Conservation (phyloP, 2,113 vertebrate species). For the Zapornia atra region DNA sequence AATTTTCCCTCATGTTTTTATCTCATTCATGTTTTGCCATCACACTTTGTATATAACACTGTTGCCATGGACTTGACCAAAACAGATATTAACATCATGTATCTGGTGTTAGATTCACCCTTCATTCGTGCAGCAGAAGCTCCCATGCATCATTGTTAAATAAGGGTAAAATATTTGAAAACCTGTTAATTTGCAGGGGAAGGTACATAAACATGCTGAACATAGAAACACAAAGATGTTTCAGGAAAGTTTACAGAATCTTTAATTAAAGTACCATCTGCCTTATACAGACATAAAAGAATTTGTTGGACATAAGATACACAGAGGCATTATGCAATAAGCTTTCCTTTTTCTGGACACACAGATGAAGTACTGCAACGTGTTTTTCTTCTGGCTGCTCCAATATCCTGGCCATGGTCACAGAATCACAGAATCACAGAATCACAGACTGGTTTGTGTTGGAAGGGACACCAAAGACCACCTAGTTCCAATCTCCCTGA, state of each 20-base stretch:
- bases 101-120: neutral
- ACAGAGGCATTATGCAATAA: neutral
- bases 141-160: neutral
- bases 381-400: neutral
- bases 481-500: too few relatives aligned
- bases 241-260: slow-evolving; percentile 16
- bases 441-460: too few relatives aligned
- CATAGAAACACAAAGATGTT: slow-evolving; percentile 2
- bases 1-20: neutral
- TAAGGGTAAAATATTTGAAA: slow-evolving; percentile 27
- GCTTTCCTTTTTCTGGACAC: neutral
- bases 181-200: neutral
- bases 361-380: neutral
- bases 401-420: neutral
- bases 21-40: neutral
- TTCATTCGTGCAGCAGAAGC: neutral
- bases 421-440: neutral
- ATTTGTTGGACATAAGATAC: neutral
- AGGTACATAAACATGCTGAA: neutral
- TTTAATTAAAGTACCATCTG: slow-evolving; percentile 48
- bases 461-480: too few relatives aligned
- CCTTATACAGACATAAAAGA: neutral
- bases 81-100: neutral
- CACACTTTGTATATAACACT: neutral
- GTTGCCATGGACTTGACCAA: neutral